Evolutionary conservation across 1,140 invertebrate genomes (phyloP).

Genomic region (Solenopsis invicta): DNA sequence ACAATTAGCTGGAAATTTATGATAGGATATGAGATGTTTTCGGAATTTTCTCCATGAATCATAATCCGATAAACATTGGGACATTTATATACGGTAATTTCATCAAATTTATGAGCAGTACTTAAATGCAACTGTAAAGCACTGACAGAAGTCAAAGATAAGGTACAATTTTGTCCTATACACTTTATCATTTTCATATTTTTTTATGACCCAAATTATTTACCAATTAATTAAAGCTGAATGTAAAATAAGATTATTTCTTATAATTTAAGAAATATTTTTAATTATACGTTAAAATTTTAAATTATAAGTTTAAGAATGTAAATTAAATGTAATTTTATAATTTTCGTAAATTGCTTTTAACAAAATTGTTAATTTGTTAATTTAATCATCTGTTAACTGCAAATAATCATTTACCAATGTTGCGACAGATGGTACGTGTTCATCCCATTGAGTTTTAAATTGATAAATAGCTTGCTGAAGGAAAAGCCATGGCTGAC

Average conservation of each 20-base stretch:
- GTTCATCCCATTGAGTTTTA: background rate
- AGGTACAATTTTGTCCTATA: background rate
- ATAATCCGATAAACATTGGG: background rate
- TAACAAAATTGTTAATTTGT: too few relatives aligned
- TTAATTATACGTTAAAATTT: too few relatives aligned
- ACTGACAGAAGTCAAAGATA: background rate
- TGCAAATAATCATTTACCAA: background rate
- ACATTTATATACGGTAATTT: background rate
- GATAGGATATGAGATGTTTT: background rate
- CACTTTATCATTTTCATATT: background rate
- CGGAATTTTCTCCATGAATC: slow-evolving; percentile 5
- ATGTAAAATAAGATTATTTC: background rate
- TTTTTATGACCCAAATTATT: background rate
- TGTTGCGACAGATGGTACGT: background rate
- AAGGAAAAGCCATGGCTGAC: background rate
- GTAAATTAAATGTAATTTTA: too few relatives aligned
- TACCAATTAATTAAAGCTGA: background rate
- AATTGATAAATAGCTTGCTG: background rate
- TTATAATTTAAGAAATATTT: too few relatives aligned
- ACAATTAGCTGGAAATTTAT: slow-evolving; percentile 5
- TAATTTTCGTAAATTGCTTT: too few relatives aligned
- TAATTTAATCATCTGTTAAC: background rate
- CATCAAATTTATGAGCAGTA: background rate
- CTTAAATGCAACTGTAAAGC: background rate
- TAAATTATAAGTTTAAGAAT: too few relatives aligned